Evolutionary conservation across 2,888 invertebrate genomes (phyloP).

Genomic region (Hirtodrosophila duncani): DNA sequence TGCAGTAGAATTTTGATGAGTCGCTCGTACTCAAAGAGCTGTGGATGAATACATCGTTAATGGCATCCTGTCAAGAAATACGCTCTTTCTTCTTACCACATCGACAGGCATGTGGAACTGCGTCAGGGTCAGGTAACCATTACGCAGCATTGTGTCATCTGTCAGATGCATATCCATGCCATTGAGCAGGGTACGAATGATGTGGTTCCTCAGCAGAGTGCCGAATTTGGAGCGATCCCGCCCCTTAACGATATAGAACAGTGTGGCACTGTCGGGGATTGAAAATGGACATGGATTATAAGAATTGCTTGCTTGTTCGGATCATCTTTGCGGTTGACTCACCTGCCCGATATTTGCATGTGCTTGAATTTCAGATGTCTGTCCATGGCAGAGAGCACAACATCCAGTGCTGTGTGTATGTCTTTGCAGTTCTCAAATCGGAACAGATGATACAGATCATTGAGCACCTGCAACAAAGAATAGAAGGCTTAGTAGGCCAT

Average conservation of each 20-base stretch:
- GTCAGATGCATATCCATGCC: constrained; percentile 92
- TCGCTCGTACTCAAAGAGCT: constrained; percentile 94
- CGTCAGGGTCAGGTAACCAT: constrained; percentile 95
- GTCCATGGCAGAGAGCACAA: constrained; percentile 94
- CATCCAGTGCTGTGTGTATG: constrained; percentile 86
- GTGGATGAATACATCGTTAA: too few species aligned
- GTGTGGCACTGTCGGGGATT: constrained; percentile 85
- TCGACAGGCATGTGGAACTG: constrained; percentile 97
- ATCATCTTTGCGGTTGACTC: constrained; percentile 42
- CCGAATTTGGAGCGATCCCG: constrained; percentile 87
- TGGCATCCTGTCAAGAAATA: too few species aligned
- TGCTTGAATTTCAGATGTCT: constrained; percentile 90
- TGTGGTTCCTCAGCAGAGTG: constrained; percentile 86
- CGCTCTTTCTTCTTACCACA: too few species aligned
- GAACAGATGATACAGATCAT: constrained; percentile 93
- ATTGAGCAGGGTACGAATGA: constrained; percentile 89
- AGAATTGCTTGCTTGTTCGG: too few species aligned
- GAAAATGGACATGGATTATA: background rate
- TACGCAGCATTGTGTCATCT: constrained; percentile 96
- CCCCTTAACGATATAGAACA: constrained; percentile 96
- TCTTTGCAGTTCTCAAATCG: constrained; percentile 89
- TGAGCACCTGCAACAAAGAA: constrained; percentile 83
- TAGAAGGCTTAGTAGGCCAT: too few species aligned
- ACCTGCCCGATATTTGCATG: constrained; percentile 96
- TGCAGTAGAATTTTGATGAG: constrained; percentile 90